These are phyloP conservation scores for Heterodera carotae DNA, from an alignment of 1,140 invertebrate genomes.

Conservation along the genomic window DNA sequence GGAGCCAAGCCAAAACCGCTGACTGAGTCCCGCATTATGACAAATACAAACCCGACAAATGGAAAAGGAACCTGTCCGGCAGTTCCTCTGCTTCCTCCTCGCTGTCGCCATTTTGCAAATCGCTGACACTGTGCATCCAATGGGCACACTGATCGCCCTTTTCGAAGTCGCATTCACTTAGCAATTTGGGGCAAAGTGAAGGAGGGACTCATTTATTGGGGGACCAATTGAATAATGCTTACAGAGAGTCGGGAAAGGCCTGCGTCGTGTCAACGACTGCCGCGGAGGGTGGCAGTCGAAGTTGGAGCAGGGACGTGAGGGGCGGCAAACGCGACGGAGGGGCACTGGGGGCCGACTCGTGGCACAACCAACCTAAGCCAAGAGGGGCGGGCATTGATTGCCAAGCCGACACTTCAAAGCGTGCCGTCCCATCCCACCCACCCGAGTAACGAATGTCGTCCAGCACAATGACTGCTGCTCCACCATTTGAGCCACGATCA, in stretches of 20 bases:
- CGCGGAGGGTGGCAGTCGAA: conserved; percentile 14
- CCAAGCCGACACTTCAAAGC: too few relatives aligned
- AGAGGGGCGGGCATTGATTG: not conserved
- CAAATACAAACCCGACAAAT: too few relatives aligned
- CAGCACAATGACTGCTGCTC: conserved; percentile 41
- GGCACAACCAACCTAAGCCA: conserved; percentile 34
- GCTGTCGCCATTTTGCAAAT: conserved; percentile 32
- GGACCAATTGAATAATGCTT: not conserved
- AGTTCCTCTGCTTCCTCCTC: conserved; percentile 25
- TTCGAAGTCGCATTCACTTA: conserved; percentile 49
- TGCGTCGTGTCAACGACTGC: conserved; percentile 12
- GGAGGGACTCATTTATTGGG: not conserved
- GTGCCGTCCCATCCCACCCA: too few relatives aligned
- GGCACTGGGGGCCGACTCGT: conserved; percentile 36
- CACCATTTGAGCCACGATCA: conserved; percentile 9
- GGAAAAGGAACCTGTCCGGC: not conserved
- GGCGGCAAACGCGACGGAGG: conserved; percentile 22
- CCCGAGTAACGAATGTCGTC: conserved; percentile 49
- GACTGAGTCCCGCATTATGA: too few relatives aligned
- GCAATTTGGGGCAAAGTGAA: not conserved
- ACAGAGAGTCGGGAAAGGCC: conserved; percentile 29
- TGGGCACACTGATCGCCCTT: conserved; percentile 40
- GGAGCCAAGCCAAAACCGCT: conserved; percentile 17
- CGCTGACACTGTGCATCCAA: conserved; percentile 40
- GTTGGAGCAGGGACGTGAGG: conserved; percentile 12